phyloP scores from a whole-genome alignment of 2,797 vertebrate species.

The Cephalopachus bancanus region DNA sequence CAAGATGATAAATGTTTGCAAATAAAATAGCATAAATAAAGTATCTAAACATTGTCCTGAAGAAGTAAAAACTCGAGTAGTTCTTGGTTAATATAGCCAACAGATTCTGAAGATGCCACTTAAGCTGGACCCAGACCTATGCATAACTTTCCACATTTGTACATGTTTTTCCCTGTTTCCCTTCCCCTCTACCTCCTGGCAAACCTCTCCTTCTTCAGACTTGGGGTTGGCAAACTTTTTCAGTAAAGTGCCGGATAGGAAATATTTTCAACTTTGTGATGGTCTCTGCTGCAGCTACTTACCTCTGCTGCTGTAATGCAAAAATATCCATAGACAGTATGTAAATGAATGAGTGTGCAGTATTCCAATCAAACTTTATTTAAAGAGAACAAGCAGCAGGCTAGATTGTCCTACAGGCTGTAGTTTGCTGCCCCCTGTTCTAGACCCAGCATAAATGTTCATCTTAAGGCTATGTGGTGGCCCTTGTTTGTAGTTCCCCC shows the following conservation, averaged over 20 bases:
- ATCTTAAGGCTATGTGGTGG: background rate
- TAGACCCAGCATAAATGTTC: background rate
- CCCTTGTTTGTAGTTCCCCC: background rate
- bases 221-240: background rate
- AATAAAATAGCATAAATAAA: background rate
- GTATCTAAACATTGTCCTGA: slow-evolving; percentile 42
- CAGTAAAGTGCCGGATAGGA: background rate
- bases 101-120: background rate
- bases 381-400: background rate
- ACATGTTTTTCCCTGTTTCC: background rate
- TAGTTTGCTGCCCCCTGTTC: background rate
- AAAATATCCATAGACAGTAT: background rate
- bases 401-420: background rate
- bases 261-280: background rate
- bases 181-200: background rate
- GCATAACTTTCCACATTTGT: background rate
- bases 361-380: background rate
- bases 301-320: background rate
- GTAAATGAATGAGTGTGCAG: background rate
- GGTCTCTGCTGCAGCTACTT: background rate
- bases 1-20: too few relatives aligned
- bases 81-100: background rate
- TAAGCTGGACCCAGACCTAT: background rate
- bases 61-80: background rate
- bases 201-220: background rate